Base-by-base conservation (phyloP, 1,140 invertebrate species). In the Pseudomyrmex flavicornis region DNA sequence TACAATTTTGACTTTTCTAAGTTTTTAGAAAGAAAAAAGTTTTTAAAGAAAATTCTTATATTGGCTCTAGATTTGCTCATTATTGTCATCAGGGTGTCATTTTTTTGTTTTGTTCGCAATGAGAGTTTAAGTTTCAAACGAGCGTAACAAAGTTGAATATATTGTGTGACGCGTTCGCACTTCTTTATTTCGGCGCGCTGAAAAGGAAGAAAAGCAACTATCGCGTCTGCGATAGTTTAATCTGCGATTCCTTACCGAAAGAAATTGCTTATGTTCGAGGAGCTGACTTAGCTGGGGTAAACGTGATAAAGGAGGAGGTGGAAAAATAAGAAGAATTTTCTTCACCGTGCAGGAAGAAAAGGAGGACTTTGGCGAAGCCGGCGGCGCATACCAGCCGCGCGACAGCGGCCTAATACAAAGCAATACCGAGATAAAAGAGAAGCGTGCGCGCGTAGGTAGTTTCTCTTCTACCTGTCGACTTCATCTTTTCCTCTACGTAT, bases 351-450 rank as follows among this genome's bases (percentile, higher is more conserved):
- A 85, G 75, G 82, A 88, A 88, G 86, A 58, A 77, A 88, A 79
- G 86, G 69, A 74, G 69, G 82, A 88, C 86, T 88, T 88, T 85
- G 76, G 83, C 59, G 82, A 87, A 70, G 69, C 82, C 82, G 82
- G 85, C 76, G 80, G 66, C 63, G 85, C 82, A 85, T 84, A 84
- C 82, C 88, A 85, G 77, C 85, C 75, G 85, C 75, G 77, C 88
- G 82, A 87, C 86, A 77, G 83, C 86, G 83, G 83, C 77, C 84
- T 68, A 79, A 88, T 88, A 88, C 85, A 87, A 85, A 86, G 87
- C 70, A 74, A 76, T 77, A 84, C 20, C 74, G 73, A 90, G 87
- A 85, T 88, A 83, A 85, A 90, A 85, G 69, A 84, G 85, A 68
- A 63, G 54, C 50, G 48, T n/a, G 74, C 48, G 62, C 48, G 74